Conservation (phyloP, 1,140 invertebrate genomes). For the Hyles vespertilio region DNA sequence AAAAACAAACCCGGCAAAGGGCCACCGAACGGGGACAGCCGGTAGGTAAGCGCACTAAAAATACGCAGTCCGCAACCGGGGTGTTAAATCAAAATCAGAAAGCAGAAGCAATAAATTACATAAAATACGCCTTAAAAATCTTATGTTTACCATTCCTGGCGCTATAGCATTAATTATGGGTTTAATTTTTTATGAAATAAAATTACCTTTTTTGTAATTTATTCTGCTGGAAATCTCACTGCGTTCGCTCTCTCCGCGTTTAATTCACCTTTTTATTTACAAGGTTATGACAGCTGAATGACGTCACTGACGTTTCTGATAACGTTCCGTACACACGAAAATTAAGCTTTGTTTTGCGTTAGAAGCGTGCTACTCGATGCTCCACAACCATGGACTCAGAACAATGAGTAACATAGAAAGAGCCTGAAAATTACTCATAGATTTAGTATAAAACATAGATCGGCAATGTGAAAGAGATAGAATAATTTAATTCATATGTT, state of each 20-base stretch:
- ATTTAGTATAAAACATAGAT: no score
- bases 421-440: no score
- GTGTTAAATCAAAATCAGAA: not conserved
- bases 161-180: no score
- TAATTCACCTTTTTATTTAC: conserved; percentile 32
- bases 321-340: conserved; percentile 10
- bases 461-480: no score
- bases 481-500: no score
- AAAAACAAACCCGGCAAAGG: not conserved
- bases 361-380: no score
- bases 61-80: not conserved
- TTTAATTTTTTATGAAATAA: not conserved
- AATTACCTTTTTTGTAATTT: not conserved
- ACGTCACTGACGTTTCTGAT: conserved; percentile 23
- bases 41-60: not conserved
- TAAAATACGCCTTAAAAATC: not conserved
- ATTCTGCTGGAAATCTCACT: not conserved
- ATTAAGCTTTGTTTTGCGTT: not conserved
- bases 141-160: no score
- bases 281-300: conserved; percentile 26
- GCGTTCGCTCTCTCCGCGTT: conserved; percentile 10
- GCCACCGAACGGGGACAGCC: no score
- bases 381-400: no score
- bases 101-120: not conserved
- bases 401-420: no score